A percentile compares a stretch with the other conserved stretches of the same genome.
phyloP scores from a whole-genome alignment of 2,797 vertebrate species.

The Choloepus didactylus region DNA sequence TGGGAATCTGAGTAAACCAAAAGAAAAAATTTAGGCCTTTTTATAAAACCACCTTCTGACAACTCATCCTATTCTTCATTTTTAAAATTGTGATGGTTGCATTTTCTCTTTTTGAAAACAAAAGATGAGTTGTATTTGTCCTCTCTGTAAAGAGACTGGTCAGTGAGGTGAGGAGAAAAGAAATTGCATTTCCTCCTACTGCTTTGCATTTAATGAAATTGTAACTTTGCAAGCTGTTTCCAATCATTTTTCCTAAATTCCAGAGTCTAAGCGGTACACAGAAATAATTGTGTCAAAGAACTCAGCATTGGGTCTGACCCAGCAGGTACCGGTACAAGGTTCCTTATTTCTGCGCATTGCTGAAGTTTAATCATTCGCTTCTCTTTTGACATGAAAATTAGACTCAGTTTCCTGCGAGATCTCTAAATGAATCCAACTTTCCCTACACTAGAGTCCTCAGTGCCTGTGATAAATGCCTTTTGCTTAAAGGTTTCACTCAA shows the following conservation, averaged over 20 bases:
- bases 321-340: not conserved
- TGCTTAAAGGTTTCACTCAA: not conserved
- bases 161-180: not conserved
- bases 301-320: not conserved
- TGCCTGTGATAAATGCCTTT: not conserved
- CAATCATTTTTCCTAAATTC: not conserved
- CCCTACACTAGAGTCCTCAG: not conserved
- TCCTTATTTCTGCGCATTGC: constrained; percentile 21
- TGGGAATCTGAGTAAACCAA: constrained; percentile 62
- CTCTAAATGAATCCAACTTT: not conserved
- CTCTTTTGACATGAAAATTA: constrained; percentile 60
- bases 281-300: not conserved
- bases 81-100: not conserved
- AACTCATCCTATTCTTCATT: not conserved
- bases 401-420: not conserved
- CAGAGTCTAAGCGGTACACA: not conserved
- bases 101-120: constrained; percentile 60
- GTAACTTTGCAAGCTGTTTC: not conserved
- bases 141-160: constrained; percentile 3
- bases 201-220: not conserved
- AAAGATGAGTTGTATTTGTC: constrained; percentile 25
- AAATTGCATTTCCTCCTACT: not conserved
- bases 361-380: constrained; percentile 7
- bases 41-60: constrained; percentile 48
- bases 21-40: constrained; percentile 55